These are phyloP conservation scores for Sminthurides aquaticus DNA, from an alignment of 2,888 invertebrate genomes.

Conservation along the genomic window DNA sequence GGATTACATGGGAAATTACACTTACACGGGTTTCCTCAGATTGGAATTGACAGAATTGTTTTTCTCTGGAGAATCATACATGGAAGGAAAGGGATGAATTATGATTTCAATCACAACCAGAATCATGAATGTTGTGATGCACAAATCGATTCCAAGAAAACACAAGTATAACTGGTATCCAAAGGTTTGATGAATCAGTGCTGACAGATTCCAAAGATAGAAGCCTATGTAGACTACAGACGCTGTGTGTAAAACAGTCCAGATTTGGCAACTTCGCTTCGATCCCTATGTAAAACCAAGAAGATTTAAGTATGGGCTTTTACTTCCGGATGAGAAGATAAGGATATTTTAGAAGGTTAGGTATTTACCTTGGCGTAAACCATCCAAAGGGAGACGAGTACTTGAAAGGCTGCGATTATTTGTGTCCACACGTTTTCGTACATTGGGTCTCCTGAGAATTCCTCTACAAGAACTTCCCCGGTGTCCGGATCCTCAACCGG, in stretches of 20 bases:
- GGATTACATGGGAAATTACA: no score
- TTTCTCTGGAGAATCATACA: constrained; percentile 22
- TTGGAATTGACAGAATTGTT: background rate
- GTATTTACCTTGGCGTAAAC: constrained; percentile 19
- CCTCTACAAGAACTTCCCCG: constrained; percentile 12
- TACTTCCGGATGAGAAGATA: background rate
- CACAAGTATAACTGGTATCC: constrained; percentile 18
- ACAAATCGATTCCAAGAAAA: constrained; percentile 19
- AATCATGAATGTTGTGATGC: constrained; percentile 20
- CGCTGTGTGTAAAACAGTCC: constrained; percentile 14
- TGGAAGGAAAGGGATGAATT: constrained; percentile 17
- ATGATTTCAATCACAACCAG: constrained; percentile 23
- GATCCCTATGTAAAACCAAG: constrained; percentile 11
- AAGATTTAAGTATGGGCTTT: background rate
- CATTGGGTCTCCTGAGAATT: constrained; percentile 20
- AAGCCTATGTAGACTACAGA: constrained; percentile 12
- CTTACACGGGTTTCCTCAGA: constrained; percentile 17
- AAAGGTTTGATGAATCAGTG: constrained; percentile 22
- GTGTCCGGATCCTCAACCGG: constrained; percentile 22
- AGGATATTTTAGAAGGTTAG: background rate
- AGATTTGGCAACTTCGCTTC: constrained; percentile 19
- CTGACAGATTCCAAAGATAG: constrained; percentile 20
- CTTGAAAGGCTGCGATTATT: constrained; percentile 17
- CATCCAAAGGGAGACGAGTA: constrained; percentile 20
- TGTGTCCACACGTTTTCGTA: constrained; percentile 22